These are phyloP conservation scores for Motacilla alba DNA, from an alignment of 2,113 vertebrate species.

Conservation along the genomic window DNA sequence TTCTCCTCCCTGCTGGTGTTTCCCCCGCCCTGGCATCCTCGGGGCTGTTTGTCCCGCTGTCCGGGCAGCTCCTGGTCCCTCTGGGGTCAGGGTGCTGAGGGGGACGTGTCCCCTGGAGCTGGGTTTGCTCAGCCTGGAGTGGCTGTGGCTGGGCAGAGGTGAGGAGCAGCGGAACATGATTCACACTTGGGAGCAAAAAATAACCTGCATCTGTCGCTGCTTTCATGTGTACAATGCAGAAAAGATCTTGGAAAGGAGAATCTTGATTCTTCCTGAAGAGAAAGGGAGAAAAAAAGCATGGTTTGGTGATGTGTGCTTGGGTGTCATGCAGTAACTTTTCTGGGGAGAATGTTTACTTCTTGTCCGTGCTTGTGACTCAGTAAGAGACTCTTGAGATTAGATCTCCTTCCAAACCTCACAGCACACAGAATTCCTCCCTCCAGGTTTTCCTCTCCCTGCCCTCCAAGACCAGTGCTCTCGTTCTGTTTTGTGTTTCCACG, in stretches of 20 bases:
- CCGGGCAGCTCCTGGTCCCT: not conserved
- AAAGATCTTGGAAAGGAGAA: conserved; percentile 32
- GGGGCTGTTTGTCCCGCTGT: rapidly evolving
- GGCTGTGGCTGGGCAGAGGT: not conserved
- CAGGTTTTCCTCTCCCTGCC: not conserved
- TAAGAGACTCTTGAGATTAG: not conserved
- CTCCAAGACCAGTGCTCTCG: not conserved
- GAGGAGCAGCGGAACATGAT: not conserved
- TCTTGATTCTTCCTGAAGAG: not conserved
- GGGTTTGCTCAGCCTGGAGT: not conserved
- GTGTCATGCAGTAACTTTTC: not conserved
- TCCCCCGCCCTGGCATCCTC: not conserved
- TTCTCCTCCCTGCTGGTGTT: rapidly evolving
- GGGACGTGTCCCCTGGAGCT: rapidly evolving
- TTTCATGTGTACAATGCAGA: not conserved
- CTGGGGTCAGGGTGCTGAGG: not conserved
- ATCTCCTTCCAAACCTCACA: not conserved
- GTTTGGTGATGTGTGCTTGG: not conserved
- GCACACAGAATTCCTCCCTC: not conserved
- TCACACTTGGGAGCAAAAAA: conserved; percentile 5
- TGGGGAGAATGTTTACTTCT: not conserved
- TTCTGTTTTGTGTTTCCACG: not conserved
- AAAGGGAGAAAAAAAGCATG: not conserved
- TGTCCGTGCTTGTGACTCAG: not conserved
- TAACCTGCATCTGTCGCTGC: conserved; percentile 31